Conservation (phyloP, 2,797 vertebrate species). For the Siniperca obscura region DNA sequence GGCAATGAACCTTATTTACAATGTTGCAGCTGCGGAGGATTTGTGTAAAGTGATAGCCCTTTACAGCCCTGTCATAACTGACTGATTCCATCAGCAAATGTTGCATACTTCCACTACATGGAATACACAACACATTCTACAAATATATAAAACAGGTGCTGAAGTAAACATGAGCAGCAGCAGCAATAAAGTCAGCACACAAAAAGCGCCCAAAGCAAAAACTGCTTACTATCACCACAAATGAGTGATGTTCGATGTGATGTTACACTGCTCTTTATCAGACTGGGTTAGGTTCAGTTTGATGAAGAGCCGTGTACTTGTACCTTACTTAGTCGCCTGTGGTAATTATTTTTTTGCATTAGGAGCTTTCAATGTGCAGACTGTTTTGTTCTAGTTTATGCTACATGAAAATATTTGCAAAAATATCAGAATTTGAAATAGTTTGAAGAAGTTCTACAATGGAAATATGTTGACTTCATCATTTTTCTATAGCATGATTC, state of each 20-base stretch:
- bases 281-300: not conserved
- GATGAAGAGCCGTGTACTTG: not conserved
- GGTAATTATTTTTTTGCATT: not conserved
- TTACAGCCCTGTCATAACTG: constrained; percentile 5
- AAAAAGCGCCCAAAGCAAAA: not conserved
- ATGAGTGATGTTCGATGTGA: not conserved
- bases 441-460: not conserved
- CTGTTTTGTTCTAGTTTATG: not conserved
- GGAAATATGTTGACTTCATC: not conserved
- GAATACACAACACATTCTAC: not conserved
- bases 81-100: constrained; percentile 9
- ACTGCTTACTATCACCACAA: not conserved
- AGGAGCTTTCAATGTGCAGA: not conserved
- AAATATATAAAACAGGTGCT: constrained; percentile 3
- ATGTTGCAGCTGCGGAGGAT: constrained; percentile 33
- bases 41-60: constrained; percentile 21
- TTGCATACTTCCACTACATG: not conserved
- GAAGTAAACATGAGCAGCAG: not conserved
- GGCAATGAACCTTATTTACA: constrained; percentile 22
- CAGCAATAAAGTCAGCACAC: not conserved
- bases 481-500: not conserved
- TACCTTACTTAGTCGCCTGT: not conserved
- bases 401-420: not conserved
- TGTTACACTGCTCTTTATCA: not conserved
- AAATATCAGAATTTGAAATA: not conserved